Conservation (phyloP, 1,140 invertebrate species). For the Latrodectus geometricus region DNA sequence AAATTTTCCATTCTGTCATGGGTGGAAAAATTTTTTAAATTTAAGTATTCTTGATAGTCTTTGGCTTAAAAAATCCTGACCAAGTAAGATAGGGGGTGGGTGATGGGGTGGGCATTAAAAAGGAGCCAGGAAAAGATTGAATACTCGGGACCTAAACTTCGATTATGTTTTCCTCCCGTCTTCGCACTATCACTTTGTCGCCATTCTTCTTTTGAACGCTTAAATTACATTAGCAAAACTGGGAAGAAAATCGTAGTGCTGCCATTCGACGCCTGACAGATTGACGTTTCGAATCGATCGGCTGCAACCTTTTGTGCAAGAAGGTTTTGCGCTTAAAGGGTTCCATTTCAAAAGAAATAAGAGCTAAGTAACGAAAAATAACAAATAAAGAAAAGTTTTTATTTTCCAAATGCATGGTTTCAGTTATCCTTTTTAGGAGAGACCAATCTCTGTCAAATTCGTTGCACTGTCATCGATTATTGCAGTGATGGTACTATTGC, state of each 20-base stretch:
- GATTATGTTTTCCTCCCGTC: slow-evolving; percentile 42
- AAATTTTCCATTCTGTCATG: neutral
- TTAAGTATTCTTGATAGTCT: too few relatives aligned
- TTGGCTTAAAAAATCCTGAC: too few relatives aligned
- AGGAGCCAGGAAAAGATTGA: neutral
- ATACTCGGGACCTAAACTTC: neutral
- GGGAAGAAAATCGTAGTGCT: slow-evolving; percentile 42
- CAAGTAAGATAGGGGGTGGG: neutral
- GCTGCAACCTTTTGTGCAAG: slow-evolving; percentile 23
- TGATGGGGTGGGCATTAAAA: neutral
- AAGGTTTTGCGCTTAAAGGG: slow-evolving; percentile 48
- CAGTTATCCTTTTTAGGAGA: slow-evolving; percentile 48
- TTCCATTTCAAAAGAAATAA: slow-evolving; percentile 53
- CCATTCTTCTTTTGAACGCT: slow-evolving; percentile 47
- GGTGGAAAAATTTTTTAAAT: neutral
- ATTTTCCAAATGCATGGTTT: slow-evolving; percentile 57
- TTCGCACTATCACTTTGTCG: slow-evolving; percentile 45
- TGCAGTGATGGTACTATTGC: slow-evolving; percentile 41
- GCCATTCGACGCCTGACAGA: slow-evolving; percentile 54
- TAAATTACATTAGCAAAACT: slow-evolving; percentile 59
- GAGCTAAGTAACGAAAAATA: slow-evolving; percentile 57
- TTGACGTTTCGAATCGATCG: slow-evolving; percentile 54
- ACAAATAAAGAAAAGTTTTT: slow-evolving; percentile 58
- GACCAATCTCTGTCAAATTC: slow-evolving; percentile 46
- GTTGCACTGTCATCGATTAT: slow-evolving; percentile 33